These are phyloP conservation scores for Alloplasta piceator DNA, from an alignment of 2,888 invertebrate genomes.

Conservation along the genomic window DNA sequence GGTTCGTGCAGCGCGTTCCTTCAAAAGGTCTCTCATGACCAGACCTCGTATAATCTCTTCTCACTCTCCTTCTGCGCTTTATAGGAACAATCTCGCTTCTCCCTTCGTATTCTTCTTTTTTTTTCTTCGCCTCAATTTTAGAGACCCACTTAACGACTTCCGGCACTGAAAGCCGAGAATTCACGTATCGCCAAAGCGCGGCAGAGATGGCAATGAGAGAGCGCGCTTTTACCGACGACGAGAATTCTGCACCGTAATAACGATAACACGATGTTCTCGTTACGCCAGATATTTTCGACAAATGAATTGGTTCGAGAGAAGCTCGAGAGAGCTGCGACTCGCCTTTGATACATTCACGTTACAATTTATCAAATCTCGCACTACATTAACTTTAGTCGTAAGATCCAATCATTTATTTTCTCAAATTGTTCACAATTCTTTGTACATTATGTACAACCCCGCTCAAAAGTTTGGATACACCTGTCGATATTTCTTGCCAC, in stretches of 20 bases:
- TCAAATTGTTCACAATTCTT: no score
- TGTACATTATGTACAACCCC: no score
- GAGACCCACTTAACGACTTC: conserved; percentile 63
- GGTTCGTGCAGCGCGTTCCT: conserved; percentile 1
- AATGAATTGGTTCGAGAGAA: conserved; percentile 48
- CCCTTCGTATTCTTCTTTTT: conserved; percentile 35
- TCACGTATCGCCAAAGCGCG: background rate
- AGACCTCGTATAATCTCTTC: conserved; percentile 17
- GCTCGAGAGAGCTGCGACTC: conserved; percentile 20
- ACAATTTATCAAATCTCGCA: conserved; percentile 17
- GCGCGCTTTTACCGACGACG: no score
- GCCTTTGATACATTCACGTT: conserved; percentile 45
- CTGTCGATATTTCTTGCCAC: no score
- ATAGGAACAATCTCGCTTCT: conserved; percentile 31
- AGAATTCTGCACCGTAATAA: conserved; percentile 28
- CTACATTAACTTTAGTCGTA: conserved; percentile 1
- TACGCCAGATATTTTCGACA: conserved; percentile 52
- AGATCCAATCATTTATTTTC: background rate
- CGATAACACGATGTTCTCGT: conserved; percentile 56
- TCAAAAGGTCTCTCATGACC: conserved; percentile 9
- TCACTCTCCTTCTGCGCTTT: conserved; percentile 15
- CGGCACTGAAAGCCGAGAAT: conserved; percentile 55
- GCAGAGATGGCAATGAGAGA: no score
- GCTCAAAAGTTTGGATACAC: no score
- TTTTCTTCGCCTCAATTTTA: background rate